phyloP scores from a whole-genome alignment of 2,797 vertebrate genomes.

The Alfaro cultratus region DNA sequence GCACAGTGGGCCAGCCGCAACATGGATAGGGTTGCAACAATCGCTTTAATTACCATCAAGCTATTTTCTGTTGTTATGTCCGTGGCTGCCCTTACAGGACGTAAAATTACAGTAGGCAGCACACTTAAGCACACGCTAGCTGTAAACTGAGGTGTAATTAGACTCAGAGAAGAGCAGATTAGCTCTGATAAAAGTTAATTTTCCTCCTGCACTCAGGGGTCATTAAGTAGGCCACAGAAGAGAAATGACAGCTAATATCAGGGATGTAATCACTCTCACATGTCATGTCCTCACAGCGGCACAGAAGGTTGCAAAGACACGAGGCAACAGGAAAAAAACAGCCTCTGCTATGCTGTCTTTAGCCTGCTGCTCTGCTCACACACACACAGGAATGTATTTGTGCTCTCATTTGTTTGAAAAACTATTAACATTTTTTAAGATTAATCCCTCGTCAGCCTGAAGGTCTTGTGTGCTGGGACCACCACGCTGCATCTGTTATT shows the following conservation, averaged over 20 bases:
- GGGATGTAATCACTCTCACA: conserved; percentile 4
- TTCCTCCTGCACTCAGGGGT: conserved; percentile 22
- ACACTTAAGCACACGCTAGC: conserved; percentile 46
- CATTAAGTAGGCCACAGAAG: conserved; percentile 20
- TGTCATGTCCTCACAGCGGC: conserved; percentile 6
- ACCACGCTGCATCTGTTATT: conserved; percentile 21
- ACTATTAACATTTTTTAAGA: conserved; percentile 16
- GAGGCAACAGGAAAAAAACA: background rate
- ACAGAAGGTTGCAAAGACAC: conserved; percentile 1
- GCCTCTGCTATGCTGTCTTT: background rate
- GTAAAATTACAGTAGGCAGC: conserved; percentile 61
- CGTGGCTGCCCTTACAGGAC: conserved; percentile 59
- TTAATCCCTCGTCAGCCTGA: conserved; percentile 12
- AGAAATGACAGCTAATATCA: conserved; percentile 28
- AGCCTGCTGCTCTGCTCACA: background rate
- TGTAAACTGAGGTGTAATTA: conserved; percentile 69
- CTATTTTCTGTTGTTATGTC: conserved; percentile 71
- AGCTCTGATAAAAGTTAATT: conserved; percentile 55
- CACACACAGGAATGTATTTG: background rate
- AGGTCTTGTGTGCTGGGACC: conserved; percentile 9
- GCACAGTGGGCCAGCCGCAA: conserved; percentile 58
- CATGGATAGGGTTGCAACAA: conserved; percentile 68
- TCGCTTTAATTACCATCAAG: conserved; percentile 75
- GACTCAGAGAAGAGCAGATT: conserved; percentile 48
- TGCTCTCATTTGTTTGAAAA: conserved; percentile 11